Evolutionary conservation across 2,113 vertebrate genomes (phyloP), one percentile per base, ranked within the genome.

Genomic region (Tenebrosternarchus preto): DNA sequence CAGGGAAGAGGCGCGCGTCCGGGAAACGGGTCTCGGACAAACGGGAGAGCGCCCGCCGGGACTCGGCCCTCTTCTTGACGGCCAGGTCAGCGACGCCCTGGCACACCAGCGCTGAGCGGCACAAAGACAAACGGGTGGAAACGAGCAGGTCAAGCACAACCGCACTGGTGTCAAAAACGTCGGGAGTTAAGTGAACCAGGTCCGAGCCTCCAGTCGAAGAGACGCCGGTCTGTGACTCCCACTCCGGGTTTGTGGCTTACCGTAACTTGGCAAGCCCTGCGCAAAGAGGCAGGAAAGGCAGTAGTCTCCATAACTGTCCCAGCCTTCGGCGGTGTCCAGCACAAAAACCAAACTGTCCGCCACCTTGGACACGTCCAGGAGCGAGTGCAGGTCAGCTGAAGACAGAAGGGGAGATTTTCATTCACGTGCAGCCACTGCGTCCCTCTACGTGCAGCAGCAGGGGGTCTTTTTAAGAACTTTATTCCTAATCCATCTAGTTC

Each of bases 271-370:
- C 66, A 99, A 95, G 2, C 98, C 98, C 82, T 99, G 98, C 1
- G 96, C 94, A 0, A 99, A 99, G 22, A 99, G 92, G 82, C 96
- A 96, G 81, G 97, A 97, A 9, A 99, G 95, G 86, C 95, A 96
- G 84, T 96, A 90, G 7, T 99, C 96, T 25, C 97, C 98, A 0
- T 92, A 90, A 16, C 87, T 93, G 87, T 99, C 97, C 97, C 96
- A 99, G 39, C 94, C 97, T 73, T 96, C 95, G 3, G 84, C 71
- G 0, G 94, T 82, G 72, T 99, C 95, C 84, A 99, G 85, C 43
- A 98, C 84, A 84, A 99, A 98, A 4, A 99, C 82, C 57, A 99
- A 93, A 55, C 95, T 96, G 71, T 99, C 97, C 0, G 95, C 96
- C 1, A 97, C 94, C 90, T 98, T 99, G 20, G 95, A 96, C 33